Evolutionary conservation across 1,140 invertebrate genomes (phyloP).

Genomic region (Zaprionus tsacasi): DNA sequence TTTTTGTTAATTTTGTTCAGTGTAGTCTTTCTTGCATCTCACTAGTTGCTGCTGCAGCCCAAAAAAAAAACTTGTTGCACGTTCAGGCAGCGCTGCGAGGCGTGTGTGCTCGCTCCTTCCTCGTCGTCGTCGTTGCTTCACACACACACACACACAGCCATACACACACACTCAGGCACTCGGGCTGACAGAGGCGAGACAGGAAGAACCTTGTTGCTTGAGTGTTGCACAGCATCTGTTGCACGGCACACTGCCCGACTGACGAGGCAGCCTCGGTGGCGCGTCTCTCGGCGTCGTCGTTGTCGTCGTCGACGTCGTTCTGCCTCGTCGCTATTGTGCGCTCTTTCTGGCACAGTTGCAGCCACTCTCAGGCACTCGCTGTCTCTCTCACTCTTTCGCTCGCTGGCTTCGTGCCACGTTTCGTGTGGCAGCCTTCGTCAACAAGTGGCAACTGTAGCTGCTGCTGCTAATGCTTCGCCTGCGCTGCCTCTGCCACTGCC

Average conservation of each 20-base stretch:
- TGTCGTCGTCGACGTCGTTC: conserved; percentile 1
- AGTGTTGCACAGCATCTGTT: conserved; percentile 81
- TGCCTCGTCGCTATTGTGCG: not conserved
- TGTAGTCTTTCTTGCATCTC: not conserved
- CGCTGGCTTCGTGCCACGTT: not conserved
- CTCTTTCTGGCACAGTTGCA: not conserved
- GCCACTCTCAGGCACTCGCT: not conserved
- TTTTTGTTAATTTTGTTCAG: conserved; percentile 3
- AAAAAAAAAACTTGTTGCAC: conserved; percentile 34
- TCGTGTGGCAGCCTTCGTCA: conserved; percentile 45
- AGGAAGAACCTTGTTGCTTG: conserved; percentile 63
- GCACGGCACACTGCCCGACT: conserved; percentile 60
- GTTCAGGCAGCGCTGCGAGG: not conserved
- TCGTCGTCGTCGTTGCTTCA: conserved; percentile 12
- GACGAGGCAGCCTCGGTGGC: conserved; percentile 61
- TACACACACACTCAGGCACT: conserved; percentile 37
- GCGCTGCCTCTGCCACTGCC: conserved; percentile 10
- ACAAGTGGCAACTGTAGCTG: conserved; percentile 70
- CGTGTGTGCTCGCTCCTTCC: conserved; percentile 11
- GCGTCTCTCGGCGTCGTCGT: conserved; percentile 19
- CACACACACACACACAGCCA: conserved; percentile 58
- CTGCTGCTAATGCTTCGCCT: not conserved
- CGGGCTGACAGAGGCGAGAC: no score
- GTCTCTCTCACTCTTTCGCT: conserved; percentile 1
- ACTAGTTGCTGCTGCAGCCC: not conserved